Evolutionary conservation across 2,888 invertebrate genomes (phyloP).

Genomic region (Atrina japonica): DNA sequence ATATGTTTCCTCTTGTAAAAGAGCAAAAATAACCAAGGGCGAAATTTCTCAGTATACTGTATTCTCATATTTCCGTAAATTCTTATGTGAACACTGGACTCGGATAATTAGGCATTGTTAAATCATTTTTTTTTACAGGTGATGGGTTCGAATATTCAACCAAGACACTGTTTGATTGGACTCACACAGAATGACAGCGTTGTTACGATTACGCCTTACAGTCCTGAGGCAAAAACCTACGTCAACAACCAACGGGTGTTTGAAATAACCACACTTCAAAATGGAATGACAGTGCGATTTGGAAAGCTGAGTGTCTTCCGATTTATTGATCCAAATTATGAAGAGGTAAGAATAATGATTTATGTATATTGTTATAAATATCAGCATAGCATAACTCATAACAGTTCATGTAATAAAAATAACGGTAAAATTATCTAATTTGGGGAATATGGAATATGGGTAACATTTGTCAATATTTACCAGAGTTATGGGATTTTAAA

Average conservation of each 20-base stretch:
- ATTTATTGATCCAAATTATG: slow-evolving; percentile 81
- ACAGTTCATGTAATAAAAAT: too few species aligned
- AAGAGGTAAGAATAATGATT: slow-evolving; percentile 64
- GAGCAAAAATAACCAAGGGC: background rate
- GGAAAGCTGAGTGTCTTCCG: slow-evolving; percentile 83
- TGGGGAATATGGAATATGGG: too few species aligned
- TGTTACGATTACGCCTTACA: slow-evolving; percentile 95
- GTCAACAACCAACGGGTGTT: slow-evolving; percentile 95
- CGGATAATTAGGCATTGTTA: too few species aligned
- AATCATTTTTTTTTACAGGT: slow-evolving; percentile 81
- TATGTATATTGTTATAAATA: background rate
- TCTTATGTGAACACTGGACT: background rate
- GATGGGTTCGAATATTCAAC: slow-evolving; percentile 94
- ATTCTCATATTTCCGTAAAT: background rate
- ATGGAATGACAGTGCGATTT: slow-evolving; percentile 82
- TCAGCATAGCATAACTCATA: too few species aligned
- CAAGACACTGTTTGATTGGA: slow-evolving; percentile 96
- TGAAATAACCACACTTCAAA: slow-evolving; percentile 93
- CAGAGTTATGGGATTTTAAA: too few species aligned
- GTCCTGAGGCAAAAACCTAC: slow-evolving; percentile 95
- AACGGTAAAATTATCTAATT: too few species aligned
- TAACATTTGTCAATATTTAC: too few species aligned
- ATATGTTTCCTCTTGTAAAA: too few species aligned
- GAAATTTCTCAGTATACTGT: background rate
- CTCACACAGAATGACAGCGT: slow-evolving; percentile 94